Percentiles rank a stretch among this genome's conserved stretches.
phyloP scores from a whole-genome alignment of 1,140 invertebrate genomes.

The Dinothrombium tinctorium region DNA sequence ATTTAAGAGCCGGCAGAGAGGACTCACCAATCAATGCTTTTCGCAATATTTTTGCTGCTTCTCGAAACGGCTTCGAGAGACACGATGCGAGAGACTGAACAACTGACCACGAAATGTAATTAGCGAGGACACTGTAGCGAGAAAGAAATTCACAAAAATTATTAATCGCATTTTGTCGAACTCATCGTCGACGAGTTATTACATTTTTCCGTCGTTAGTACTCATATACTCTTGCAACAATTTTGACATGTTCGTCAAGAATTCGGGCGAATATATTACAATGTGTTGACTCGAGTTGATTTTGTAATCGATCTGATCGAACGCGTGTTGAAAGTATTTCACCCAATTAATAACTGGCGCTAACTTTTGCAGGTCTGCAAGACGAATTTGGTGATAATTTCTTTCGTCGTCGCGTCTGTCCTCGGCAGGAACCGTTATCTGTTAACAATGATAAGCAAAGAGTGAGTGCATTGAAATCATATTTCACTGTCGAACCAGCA shows the following conservation, averaged over 20 bases:
- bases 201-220: conserved; percentile 49
- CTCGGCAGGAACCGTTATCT: conserved; percentile 57
- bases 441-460: conserved; percentile 5
- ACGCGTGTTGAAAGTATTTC: conserved; percentile 45
- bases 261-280: conserved; percentile 65
- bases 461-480: no score
- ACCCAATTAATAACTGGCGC: conserved; percentile 59
- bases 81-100: conserved; percentile 51
- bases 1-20: no score
- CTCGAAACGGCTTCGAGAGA: conserved; percentile 65
- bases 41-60: conserved; percentile 65
- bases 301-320: conserved; percentile 19
- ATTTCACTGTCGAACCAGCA: no score
- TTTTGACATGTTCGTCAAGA: conserved; percentile 45
- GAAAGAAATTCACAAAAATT: conserved; percentile 4
- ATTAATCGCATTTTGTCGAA: background rate
- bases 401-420: conserved; percentile 68
- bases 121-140: conserved; percentile 48
- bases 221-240: conserved; percentile 27
- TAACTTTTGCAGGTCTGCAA: conserved; percentile 43
- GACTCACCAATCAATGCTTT: conserved; percentile 40
- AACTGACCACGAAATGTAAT: conserved; percentile 82
- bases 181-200: conserved; percentile 16
- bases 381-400: conserved; percentile 60
- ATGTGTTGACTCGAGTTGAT: conserved; percentile 38